Evolutionary conservation across 2,113 vertebrate genomes (phyloP).

Genomic region (Protobothrops flavoviridis): DNA sequence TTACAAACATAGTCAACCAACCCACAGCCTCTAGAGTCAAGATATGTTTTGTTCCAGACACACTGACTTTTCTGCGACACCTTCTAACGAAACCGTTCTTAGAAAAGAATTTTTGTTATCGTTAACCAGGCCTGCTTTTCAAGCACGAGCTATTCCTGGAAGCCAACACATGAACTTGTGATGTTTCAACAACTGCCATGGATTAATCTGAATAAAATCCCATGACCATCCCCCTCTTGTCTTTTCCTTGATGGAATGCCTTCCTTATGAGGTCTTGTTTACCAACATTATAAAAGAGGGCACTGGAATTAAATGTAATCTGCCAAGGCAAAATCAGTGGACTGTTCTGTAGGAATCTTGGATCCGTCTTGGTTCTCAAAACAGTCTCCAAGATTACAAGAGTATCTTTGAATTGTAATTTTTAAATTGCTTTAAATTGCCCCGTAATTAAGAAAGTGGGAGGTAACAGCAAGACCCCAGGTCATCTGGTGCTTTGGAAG

Average conservation of each 20-base stretch:
- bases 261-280: conserved; percentile 43
- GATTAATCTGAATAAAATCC: conserved; percentile 32
- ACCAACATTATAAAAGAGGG: conserved; percentile 19
- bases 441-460: not conserved
- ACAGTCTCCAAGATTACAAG: not conserved
- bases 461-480: not conserved
- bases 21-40: not conserved
- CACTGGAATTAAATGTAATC: conserved; percentile 2
- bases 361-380: not conserved
- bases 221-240: conserved; percentile 29
- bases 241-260: conserved; percentile 40
- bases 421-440: not conserved
- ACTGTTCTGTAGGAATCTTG: not conserved
- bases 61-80: not conserved
- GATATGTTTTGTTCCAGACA: not conserved
- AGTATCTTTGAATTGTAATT: not conserved
- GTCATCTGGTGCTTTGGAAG: not conserved
- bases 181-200: conserved; percentile 23
- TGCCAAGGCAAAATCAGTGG: conserved; percentile 36
- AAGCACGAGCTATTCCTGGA: conserved; percentile 6
- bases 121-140: not conserved
- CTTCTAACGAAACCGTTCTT: not conserved
- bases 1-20: not conserved
- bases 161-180: conserved; percentile 8
- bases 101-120: conserved; percentile 34